phyloP scores from a whole-genome alignment of 2,888 invertebrate genomes.

The Microdon myrmicae region DNA sequence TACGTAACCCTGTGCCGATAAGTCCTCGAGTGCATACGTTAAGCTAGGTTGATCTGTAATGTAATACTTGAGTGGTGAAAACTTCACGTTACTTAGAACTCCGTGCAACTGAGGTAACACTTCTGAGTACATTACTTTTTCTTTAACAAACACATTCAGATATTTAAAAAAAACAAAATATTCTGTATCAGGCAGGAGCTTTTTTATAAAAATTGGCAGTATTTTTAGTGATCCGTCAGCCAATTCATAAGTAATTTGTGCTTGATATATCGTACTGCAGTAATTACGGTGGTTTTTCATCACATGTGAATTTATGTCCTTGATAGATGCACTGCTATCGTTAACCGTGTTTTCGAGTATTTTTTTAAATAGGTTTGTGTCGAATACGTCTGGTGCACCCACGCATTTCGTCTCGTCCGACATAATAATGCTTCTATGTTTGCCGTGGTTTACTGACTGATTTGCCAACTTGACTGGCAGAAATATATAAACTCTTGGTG shows the following conservation, averaged over 20 bases:
- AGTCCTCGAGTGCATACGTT: constrained; percentile 61
- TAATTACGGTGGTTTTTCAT: too few relatives aligned
- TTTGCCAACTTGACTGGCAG: too few relatives aligned
- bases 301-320: too few relatives aligned
- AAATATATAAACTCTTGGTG: too few relatives aligned
- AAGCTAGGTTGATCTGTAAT: constrained; percentile 56
- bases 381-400: not conserved
- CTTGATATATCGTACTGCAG: too few relatives aligned
- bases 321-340: too few relatives aligned
- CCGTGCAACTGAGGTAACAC: constrained; percentile 65
- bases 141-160: constrained; percentile 66
- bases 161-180: constrained; percentile 60
- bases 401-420: too few relatives aligned
- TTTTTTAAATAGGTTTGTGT: constrained; percentile 2
- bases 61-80: constrained; percentile 57
- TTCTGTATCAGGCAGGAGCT: constrained; percentile 55
- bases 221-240: constrained; percentile 50
- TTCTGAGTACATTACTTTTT: constrained; percentile 63
- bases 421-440: too few relatives aligned
- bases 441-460: too few relatives aligned
- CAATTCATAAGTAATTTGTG: too few relatives aligned
- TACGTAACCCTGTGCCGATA: constrained; percentile 67
- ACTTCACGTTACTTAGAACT: constrained; percentile 60
- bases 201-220: constrained; percentile 55
- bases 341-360: not conserved